Evolutionary conservation across 2,113 vertebrate species (phyloP).

Genomic region (Cygnus buccinator): DNA sequence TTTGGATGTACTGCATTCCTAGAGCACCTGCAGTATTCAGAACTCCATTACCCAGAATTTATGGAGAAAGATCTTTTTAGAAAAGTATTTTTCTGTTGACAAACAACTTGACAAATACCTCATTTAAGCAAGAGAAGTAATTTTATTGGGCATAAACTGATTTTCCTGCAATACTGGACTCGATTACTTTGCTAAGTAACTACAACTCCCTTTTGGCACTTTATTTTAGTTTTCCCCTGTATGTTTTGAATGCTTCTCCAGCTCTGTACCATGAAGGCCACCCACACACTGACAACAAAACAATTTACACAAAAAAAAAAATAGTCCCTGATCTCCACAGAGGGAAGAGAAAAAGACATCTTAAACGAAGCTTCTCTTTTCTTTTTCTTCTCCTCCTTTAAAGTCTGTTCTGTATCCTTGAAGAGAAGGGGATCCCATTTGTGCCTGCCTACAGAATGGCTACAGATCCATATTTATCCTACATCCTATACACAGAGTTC

Average conservation of each 20-base stretch:
- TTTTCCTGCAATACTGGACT: background rate
- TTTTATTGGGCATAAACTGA: background rate
- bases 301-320: background rate
- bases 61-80: background rate
- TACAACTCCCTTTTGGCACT: background rate
- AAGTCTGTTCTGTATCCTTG: background rate
- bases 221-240: background rate
- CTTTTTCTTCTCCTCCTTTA: background rate
- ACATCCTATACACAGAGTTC: background rate
- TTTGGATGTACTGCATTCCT: background rate
- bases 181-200: background rate
- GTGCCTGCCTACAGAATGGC: background rate
- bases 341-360: background rate
- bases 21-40: background rate
- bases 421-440: background rate
- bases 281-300: background rate
- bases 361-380: background rate
- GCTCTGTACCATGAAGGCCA: background rate
- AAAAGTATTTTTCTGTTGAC: background rate
- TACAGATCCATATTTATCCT: background rate
- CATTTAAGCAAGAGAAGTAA: background rate
- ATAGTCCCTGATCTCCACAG: background rate
- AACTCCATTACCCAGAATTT: background rate
- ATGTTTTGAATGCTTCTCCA: background rate
- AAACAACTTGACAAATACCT: background rate